A percentile compares a stretch with the other conserved stretches of the same genome.
phyloP scores from a whole-genome alignment of 2,888 invertebrate species.

The Himalopsyche tibetana region DNA sequence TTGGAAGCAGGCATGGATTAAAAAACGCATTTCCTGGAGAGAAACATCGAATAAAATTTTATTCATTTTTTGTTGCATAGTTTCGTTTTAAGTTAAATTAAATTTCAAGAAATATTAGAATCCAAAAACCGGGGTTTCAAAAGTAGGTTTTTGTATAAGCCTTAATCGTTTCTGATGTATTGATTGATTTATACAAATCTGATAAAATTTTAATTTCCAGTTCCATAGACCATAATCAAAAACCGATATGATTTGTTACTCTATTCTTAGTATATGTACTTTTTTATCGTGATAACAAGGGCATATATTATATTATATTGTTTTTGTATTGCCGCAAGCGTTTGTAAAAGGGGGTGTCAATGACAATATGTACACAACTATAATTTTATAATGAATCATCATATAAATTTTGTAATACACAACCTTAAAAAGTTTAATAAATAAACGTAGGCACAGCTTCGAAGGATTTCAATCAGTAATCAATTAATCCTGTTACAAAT shows the following conservation, averaged over 20 bases:
- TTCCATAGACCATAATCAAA: neutral
- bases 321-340: neutral
- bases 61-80: too few relatives aligned
- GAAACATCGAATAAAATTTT: too few relatives aligned
- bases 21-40: too few relatives aligned
- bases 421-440: too few relatives aligned
- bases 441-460: neutral
- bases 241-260: neutral
- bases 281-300: neutral
- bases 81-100: too few relatives aligned
- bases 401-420: too few relatives aligned
- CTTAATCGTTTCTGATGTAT: neutral
- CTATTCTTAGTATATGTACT: neutral
- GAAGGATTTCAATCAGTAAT: neutral
- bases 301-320: neutral
- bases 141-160: neutral
- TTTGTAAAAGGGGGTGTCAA: neutral
- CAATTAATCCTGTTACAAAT: too few relatives aligned
- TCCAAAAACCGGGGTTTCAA: too few relatives aligned
- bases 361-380: slow-evolving; percentile 9
- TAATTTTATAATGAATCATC: neutral
- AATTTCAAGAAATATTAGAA: too few relatives aligned
- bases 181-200: neutral
- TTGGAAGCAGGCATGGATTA: too few relatives aligned
- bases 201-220: neutral